phyloP scores from a whole-genome alignment of 2,113 vertebrate genomes.

The Nanger granti region DNA sequence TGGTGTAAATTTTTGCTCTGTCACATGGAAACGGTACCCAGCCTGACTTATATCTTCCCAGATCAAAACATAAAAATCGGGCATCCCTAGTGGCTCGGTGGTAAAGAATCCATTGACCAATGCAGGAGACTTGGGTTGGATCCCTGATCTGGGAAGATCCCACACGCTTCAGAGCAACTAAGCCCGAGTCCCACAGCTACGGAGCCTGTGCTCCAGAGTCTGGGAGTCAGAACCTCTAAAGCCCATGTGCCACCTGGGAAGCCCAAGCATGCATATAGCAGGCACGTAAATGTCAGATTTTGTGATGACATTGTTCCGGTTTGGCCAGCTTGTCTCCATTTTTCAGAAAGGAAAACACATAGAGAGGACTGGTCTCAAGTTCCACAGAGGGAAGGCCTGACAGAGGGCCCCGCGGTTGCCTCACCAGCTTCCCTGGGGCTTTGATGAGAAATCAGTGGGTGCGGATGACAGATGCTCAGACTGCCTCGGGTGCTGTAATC shows the following conservation, averaged over 20 bases:
- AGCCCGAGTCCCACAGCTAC: not conserved
- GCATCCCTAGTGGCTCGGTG: not conserved
- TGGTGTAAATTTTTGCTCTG: not conserved
- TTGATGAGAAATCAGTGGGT: not conserved
- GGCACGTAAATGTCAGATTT: not conserved
- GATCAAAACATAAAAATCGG: not conserved
- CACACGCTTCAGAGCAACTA: not conserved
- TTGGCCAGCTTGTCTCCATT: not conserved
- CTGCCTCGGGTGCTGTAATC: not conserved
- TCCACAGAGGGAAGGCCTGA: not conserved
- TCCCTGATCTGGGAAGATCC: not conserved
- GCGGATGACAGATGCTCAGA: no score
- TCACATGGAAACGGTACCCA: constrained; percentile 20
- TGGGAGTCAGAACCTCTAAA: not conserved
- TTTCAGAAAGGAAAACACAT: not conserved
- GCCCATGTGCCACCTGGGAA: not conserved
- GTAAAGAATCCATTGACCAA: not conserved
- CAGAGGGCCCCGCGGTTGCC: not conserved
- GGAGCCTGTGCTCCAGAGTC: not conserved
- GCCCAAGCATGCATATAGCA: not conserved
- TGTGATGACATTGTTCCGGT: not conserved
- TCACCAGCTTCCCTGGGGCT: not conserved
- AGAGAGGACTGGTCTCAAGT: not conserved
- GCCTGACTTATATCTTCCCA: constrained; percentile 42
- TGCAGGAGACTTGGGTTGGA: not conserved